These are phyloP conservation scores for Oxyteleia sp. DNA, from an alignment of 2,888 invertebrate genomes.

Conservation along the genomic window DNA sequence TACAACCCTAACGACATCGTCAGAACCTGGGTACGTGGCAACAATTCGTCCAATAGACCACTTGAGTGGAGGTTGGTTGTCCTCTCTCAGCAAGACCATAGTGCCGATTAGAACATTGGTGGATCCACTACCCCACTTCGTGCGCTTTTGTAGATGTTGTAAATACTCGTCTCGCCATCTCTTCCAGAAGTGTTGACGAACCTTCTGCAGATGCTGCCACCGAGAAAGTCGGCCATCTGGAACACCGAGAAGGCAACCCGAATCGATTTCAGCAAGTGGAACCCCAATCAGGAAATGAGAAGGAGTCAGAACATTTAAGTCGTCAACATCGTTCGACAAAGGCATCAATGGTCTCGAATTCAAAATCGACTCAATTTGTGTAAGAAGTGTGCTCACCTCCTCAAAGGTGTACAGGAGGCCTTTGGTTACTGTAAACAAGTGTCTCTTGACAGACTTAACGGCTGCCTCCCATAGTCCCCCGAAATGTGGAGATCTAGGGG, in stretches of 20 bases:
- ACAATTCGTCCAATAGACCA: not conserved
- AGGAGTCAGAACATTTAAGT: conserved; percentile 67
- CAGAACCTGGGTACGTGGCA: not conserved
- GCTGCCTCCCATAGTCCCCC: conserved; percentile 70
- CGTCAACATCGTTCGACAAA: conserved; percentile 59
- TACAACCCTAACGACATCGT: no score
- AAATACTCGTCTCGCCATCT: conserved; percentile 7
- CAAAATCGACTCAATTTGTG: conserved; percentile 72
- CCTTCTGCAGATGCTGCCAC: conserved; percentile 4
- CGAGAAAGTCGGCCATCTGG: not conserved
- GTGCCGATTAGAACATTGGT: not conserved
- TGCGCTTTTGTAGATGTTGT: conserved; percentile 5
- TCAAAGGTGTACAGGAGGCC: conserved; percentile 59
- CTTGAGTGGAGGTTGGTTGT: not conserved
- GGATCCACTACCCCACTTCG: not conserved
- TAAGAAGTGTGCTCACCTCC: conserved; percentile 69
- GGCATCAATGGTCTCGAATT: conserved; percentile 68
- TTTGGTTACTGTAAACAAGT: conserved; percentile 29
- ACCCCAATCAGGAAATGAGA: conserved; percentile 77
- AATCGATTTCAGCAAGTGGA: not conserved
- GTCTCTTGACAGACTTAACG: conserved; percentile 21
- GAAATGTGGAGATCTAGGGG: conserved; percentile 56
- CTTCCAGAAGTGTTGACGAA: conserved; percentile 11
- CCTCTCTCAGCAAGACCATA: not conserved
- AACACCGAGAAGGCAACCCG: not conserved